phyloP scores from a whole-genome alignment of 2,113 vertebrate species.

The Lasiurus cinereus region DNA sequence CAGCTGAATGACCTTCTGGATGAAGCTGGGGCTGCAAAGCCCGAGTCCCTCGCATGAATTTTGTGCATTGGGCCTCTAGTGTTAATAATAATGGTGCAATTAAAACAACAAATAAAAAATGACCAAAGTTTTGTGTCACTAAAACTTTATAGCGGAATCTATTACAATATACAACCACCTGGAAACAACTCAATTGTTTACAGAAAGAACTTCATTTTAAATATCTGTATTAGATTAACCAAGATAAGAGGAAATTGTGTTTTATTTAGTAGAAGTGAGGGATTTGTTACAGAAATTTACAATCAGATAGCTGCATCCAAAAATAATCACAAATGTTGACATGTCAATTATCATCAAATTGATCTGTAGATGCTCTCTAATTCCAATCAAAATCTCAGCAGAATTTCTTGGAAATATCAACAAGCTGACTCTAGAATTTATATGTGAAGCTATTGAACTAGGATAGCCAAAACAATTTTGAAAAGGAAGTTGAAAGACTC shows the following conservation, averaged over 20 bases:
- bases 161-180: conserved; percentile 24
- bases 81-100: background rate
- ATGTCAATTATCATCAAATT: background rate
- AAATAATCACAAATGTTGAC: conserved; percentile 26
- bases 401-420: background rate
- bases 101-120: conserved; percentile 34
- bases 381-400: background rate
- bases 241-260: background rate
- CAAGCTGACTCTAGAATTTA: conserved; percentile 11
- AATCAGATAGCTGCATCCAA: background rate
- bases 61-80: too few relatives aligned
- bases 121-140: background rate
- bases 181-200: background rate
- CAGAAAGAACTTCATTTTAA: conserved; percentile 11
- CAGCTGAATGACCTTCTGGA: too few relatives aligned
- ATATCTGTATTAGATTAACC: background rate
- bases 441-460: background rate
- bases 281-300: background rate
- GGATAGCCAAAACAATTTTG: background rate
- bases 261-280: background rate
- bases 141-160: background rate
- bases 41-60: too few relatives aligned
- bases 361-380: background rate
- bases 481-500: background rate
- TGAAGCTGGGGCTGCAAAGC: too few relatives aligned